phyloP scores from a whole-genome alignment of 2,797 vertebrate genomes.

The Gobio occitaniae region DNA sequence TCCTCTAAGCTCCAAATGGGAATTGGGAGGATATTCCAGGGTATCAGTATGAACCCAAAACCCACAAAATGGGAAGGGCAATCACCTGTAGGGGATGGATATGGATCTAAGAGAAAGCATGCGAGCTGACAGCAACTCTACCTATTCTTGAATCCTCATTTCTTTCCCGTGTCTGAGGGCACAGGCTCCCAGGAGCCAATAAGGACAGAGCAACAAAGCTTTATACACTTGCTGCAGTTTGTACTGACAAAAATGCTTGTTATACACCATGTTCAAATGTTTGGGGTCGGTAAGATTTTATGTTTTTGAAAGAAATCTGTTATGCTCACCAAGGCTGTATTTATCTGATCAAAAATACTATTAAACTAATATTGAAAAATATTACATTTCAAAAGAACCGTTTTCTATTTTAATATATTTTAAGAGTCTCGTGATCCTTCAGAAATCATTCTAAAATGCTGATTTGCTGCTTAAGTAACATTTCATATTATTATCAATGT shows the following conservation, averaged over 20 bases:
- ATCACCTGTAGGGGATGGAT: conserved; percentile 32
- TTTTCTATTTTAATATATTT: not conserved
- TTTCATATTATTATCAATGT: not conserved
- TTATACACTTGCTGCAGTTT: not conserved
- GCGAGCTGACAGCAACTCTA: conserved; percentile 22
- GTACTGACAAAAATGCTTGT: not conserved
- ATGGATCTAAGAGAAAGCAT: conserved; percentile 45
- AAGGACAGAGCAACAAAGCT: not conserved
- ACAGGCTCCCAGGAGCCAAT: conserved; percentile 1
- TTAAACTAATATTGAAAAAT: not conserved
- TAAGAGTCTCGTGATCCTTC: not conserved
- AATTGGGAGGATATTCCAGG: not conserved
- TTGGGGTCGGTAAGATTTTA: not conserved
- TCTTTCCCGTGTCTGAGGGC: not conserved
- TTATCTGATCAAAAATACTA: not conserved
- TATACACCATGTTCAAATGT: not conserved
- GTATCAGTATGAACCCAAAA: conserved; percentile 36
- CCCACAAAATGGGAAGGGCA: conserved; percentile 31
- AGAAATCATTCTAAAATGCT: not conserved
- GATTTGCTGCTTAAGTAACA: not conserved
- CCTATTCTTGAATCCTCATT: not conserved
- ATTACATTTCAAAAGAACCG: not conserved
- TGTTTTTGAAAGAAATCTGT: not conserved
- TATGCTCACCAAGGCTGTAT: not conserved
- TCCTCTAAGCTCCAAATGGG: conserved; percentile 26